Evolutionary conservation across 2,888 invertebrate species (phyloP).

Genomic region (Cheilosia scutellata): DNA sequence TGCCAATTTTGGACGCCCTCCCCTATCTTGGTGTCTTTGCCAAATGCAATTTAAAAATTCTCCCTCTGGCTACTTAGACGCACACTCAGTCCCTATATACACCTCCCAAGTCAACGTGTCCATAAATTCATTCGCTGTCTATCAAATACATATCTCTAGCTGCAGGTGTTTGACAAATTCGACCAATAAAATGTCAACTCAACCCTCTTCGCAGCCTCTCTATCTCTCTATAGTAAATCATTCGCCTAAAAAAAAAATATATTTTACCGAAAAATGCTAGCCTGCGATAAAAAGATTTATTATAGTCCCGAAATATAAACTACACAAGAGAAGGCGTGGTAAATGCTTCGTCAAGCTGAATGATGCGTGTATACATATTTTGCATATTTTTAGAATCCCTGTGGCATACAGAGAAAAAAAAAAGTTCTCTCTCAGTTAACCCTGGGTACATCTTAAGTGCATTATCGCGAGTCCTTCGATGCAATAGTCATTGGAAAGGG

Average conservation of each 20-base stretch:
- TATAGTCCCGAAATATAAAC: neutral
- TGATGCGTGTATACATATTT: neutral
- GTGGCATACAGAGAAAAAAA: neutral
- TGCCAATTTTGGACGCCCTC: no score
- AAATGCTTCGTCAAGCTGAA: neutral
- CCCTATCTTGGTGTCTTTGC: no score
- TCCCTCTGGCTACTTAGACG: neutral
- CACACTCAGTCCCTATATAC: neutral
- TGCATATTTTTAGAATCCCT: constrained; percentile 33
- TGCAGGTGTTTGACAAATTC: constrained; percentile 65
- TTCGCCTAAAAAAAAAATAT: constrained; percentile 15
- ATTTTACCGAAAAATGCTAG: constrained; percentile 28
- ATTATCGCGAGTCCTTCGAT: constrained; percentile 22
- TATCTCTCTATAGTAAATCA: constrained; percentile 38
- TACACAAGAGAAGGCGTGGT: constrained; percentile 17
- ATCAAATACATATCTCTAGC: constrained; percentile 40
- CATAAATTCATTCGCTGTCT: constrained; percentile 50
- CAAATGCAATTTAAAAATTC: neutral
- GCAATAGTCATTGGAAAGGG: constrained; percentile 3
- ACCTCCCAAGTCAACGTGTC: neutral
- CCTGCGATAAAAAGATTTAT: constrained; percentile 54
- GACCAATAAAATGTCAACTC: constrained; percentile 61
- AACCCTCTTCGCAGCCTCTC: constrained; percentile 33
- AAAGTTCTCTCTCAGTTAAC: neutral
- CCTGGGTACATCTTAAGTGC: neutral